Evolutionary conservation across 2,888 invertebrate species (phyloP), one percentile per base, ranked within the genome.

Genomic region (Drosophila buzzatii): DNA sequence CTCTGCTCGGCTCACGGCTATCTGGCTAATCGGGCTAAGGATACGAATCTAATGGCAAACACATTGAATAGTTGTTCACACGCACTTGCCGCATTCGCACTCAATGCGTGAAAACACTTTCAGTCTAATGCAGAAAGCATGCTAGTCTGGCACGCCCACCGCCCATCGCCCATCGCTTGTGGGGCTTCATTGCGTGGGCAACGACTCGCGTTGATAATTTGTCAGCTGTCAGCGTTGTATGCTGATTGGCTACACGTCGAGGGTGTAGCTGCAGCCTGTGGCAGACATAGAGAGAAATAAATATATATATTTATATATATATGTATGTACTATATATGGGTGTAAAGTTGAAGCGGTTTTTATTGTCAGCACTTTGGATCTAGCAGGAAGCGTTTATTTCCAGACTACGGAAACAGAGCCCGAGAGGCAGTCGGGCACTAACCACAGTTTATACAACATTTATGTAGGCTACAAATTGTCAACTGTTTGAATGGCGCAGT

Each of bases 221-320:
- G 52, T 55, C 56, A 60, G 57, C 60, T 55, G 61, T 49, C 73
- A 59, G 60, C 42, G 39, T 16, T 39, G 37, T 23, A 23, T 67
- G 63, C 61, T 63, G 70, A 75, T 75, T 76, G 73, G 42, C 64
- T 55, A 56, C 60, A 45, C 39, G 59, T 23, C 45, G 8, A 12
- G 7, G 33, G 55, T 31, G n/a, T n/a, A 60, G 41, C 42, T 58
- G 59, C 60, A 71, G 44, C 59, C 60, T 52, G 45, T 12, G 18
- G 47, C 60, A 61, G 74, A 49, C 61, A 37, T 59, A 8, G 10
- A 12, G 6, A 16, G 14, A 16, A 5, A 37, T 16, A 37, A 14
- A 37, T 39, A 16, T 39, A n/a, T 41, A 41, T 41, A n/a, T 41
- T n/a, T 41, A n/a, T 3, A 16, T 39, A 39, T 39, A 39, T 37